Base-by-base conservation (phyloP, 2,888 invertebrate species). In the Ptychoptera albimana region DNA sequence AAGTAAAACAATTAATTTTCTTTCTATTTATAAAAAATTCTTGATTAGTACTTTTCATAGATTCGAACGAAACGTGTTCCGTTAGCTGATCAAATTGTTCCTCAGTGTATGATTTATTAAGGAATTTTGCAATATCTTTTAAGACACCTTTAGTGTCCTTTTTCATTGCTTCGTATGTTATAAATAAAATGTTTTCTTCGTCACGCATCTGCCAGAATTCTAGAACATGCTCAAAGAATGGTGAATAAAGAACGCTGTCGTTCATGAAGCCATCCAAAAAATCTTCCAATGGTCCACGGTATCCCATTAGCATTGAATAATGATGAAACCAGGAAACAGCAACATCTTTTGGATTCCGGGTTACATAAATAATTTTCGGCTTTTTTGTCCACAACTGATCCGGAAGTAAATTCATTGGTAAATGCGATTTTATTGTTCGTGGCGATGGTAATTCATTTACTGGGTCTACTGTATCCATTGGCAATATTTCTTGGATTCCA, bases 191-290 rank as follows among this genome's bases (percentile, higher is more conserved):
- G 15, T 48, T 42, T 29, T 34, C 16, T 6, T 46, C 38, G 9
- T 46, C 14, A 2, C 43, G 37, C 5, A 47, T 31, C 11, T 39
- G 12, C 40, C 40, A 43, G 16, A 38, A 46, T 5, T 41, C 38
- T 9, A 41, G 11, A 6, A 46, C 40, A 43, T 45, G 48, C 1
- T 50, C 43, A 55, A 54, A 57, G 16, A 50, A 56, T 2, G 55
- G 51, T 23, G 50, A 39, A 23, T 45, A 51, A 32, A 49, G 35
- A 23, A 48, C 16, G 11, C 51, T 45, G 42, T 53, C 48, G 0
- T 34, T 57, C 37, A 57, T 14, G 10, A 42, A 13, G 1, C 48
- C 42, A 3, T 49, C 38, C 0, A 59, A 10, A 45, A 32, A 54
- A 10, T 55, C 41, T 2, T 55, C 48, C 1, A 57, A 39, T 0